phyloP scores from a whole-genome alignment of 2,888 invertebrate genomes.

The Melinaea menophilus region DNA sequence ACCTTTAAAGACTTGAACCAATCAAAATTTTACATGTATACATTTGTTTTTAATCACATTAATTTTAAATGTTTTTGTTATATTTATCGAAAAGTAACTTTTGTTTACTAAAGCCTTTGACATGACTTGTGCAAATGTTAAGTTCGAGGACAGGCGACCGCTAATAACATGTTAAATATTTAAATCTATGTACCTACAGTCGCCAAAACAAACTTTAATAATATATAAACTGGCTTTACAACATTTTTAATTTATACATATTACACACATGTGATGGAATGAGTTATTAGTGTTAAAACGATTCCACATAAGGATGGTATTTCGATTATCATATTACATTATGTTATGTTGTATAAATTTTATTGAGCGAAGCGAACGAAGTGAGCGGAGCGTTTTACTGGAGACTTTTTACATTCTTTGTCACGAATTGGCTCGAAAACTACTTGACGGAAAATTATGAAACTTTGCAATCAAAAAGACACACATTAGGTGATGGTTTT shows the following conservation, averaged over 20 bases:
- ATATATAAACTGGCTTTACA: not conserved
- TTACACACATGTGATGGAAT: not conserved
- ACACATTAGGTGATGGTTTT: too few species aligned
- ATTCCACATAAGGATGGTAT: not conserved
- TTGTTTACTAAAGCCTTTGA: conserved; percentile 13
- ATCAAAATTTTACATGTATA: too few species aligned
- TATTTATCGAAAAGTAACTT: not conserved
- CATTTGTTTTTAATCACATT: not conserved
- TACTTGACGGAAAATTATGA: too few species aligned
- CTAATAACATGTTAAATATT: conserved; percentile 4
- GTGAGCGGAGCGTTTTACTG: too few species aligned
- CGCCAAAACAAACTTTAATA: conserved; percentile 1
- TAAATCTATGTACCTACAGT: not conserved
- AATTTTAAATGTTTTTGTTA: not conserved
- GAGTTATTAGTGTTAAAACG: not conserved
- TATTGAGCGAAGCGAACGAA: too few species aligned
- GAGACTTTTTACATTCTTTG: too few species aligned
- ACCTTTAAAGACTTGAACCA: too few species aligned
- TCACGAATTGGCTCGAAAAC: too few species aligned
- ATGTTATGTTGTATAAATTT: not conserved
- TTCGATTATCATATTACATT: not conserved
- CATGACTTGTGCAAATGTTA: conserved; percentile 21
- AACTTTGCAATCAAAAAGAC: too few species aligned
- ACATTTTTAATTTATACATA: too few species aligned
- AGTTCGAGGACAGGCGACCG: conserved; percentile 20